Conservation (phyloP, 2,888 invertebrate genomes). For the Eretmocerus hayati region DNA sequence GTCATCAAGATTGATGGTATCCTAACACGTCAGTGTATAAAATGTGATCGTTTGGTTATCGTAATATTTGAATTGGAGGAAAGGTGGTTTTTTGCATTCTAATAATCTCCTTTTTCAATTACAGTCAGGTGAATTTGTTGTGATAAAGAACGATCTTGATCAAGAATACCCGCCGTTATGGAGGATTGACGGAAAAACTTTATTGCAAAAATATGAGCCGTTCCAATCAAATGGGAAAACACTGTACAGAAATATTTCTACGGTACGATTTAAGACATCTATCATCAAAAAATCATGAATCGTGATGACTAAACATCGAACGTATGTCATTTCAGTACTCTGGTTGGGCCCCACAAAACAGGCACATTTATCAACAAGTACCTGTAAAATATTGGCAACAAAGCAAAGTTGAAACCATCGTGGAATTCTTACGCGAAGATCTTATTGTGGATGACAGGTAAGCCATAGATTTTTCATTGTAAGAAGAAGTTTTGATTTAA, state of each 20-base stretch:
- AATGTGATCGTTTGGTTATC: too few relatives aligned
- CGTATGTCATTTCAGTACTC: slow-evolving; percentile 72
- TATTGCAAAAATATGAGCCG: slow-evolving; percentile 76
- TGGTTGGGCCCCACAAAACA: slow-evolving; percentile 77
- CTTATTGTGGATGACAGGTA: slow-evolving; percentile 58
- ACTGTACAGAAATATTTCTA: slow-evolving; percentile 78
- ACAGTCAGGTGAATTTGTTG: slow-evolving; percentile 83
- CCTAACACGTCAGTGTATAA: too few relatives aligned
- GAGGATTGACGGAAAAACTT: slow-evolving; percentile 81
- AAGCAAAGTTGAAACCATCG: slow-evolving; percentile 69
- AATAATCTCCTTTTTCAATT: slow-evolving; percentile 39
- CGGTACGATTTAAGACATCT: slow-evolving; percentile 50
- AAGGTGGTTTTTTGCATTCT: too few relatives aligned
- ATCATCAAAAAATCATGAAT: slow-evolving; percentile 1
- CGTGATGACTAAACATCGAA: too few relatives aligned
- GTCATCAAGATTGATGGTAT: too few relatives aligned
- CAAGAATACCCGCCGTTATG: slow-evolving; percentile 83
- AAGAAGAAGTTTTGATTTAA: not conserved
- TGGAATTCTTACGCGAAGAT: slow-evolving; percentile 71
- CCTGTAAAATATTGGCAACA: slow-evolving; percentile 70
- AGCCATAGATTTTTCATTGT: slow-evolving; percentile 10
- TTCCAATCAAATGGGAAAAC: slow-evolving; percentile 76
- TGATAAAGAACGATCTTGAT: slow-evolving; percentile 71
- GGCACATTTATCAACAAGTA: slow-evolving; percentile 71
- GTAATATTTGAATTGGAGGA: too few relatives aligned